phyloP scores from a whole-genome alignment of 2,888 invertebrate species.

The Carpatolechia fugitivella region DNA sequence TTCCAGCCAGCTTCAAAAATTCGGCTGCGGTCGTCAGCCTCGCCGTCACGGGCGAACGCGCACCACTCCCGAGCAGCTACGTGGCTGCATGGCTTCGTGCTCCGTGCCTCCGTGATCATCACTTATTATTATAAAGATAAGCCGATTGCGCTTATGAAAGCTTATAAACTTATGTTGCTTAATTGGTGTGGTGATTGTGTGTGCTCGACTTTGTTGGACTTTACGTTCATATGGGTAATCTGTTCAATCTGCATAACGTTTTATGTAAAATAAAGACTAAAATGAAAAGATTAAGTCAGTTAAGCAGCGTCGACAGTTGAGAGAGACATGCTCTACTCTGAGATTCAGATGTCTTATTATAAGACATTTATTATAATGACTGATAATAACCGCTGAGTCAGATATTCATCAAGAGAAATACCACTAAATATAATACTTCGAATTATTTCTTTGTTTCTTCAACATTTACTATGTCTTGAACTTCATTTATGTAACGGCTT shows the following conservation, averaged over 20 bases:
- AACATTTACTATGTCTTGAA: background rate
- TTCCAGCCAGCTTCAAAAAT: constrained; percentile 31
- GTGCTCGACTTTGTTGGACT: background rate
- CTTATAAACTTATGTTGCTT: constrained; percentile 10
- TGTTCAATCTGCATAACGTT: background rate
- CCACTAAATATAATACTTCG: no score
- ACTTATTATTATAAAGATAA: constrained; percentile 12
- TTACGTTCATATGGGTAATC: background rate
- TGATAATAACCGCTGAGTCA: no score
- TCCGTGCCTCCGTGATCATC: background rate
- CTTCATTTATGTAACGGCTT: background rate
- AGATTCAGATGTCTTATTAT: no score
- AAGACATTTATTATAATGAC: no score
- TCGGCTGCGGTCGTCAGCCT: constrained; percentile 47
- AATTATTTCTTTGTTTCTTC: background rate
- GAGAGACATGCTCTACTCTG: no score
- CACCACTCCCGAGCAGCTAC: constrained; percentile 36
- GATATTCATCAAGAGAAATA: no score
- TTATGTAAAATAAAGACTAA: no score
- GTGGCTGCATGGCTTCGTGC: background rate
- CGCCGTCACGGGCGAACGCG: constrained; percentile 43
- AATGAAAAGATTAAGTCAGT: no score
- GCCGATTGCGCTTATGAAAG: constrained; percentile 4
- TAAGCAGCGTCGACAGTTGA: no score
- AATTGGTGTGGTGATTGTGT: background rate